Conservation (phyloP, 1,140 invertebrate genomes). For the Archivesica marissinica region DNA sequence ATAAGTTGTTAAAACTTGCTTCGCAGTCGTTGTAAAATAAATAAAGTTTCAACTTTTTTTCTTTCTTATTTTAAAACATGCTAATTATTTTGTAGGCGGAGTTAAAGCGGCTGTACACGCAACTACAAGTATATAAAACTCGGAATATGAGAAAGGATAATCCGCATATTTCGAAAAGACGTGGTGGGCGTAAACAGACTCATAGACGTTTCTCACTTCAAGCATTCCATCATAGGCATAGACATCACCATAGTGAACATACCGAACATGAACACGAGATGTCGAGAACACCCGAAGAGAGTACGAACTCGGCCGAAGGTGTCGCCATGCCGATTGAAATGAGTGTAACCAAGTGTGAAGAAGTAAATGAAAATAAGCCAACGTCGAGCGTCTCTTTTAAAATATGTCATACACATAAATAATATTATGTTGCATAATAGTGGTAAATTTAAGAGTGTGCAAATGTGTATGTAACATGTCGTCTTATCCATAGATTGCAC, state of each 20-base stretch:
- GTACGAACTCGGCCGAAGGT: constrained; percentile 84
- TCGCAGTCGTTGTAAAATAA: no score
- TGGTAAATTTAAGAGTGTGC: neutral
- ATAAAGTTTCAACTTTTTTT: no score
- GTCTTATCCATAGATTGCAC: neutral
- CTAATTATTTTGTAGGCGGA: constrained; percentile 87
- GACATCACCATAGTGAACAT: constrained; percentile 81
- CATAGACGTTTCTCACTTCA: constrained; percentile 94
- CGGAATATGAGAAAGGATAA: constrained; percentile 96
- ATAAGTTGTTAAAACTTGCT: no score
- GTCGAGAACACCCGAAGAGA: constrained; percentile 85
- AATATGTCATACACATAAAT: constrained; percentile 72
- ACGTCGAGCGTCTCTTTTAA: constrained; percentile 79
- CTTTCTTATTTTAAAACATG: neutral
- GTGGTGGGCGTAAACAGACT: constrained; percentile 95
- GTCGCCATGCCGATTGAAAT: constrained; percentile 77
- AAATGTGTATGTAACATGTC: neutral
- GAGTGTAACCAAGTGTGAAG: constrained; percentile 66
- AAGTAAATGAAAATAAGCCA: constrained; percentile 60
- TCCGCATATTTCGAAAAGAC: constrained; percentile 96
- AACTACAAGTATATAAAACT: constrained; percentile 91
- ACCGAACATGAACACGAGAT: constrained; percentile 82
- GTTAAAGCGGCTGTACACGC: constrained; percentile 95
- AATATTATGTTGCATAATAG: neutral
- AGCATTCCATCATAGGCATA: constrained; percentile 85